Evolutionary conservation across 2,113 vertebrate genomes (phyloP), one percentile per base, ranked within the genome.

Genomic region (Alosa alosa): DNA sequence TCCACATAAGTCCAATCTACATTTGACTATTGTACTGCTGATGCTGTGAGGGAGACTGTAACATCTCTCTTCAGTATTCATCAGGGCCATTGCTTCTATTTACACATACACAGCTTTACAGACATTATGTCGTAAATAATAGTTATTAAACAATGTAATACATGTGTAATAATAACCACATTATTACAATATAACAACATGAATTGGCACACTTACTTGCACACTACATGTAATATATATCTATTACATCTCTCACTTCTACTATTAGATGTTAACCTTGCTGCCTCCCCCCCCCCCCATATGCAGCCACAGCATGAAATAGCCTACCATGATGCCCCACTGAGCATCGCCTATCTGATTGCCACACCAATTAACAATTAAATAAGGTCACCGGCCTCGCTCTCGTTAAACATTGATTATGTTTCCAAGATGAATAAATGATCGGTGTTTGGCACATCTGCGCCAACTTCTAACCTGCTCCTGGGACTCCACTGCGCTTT

Each of bases 391-490:
- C 89, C 92, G 88, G 90, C 87, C 87, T 90, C 89, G 87, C 90
- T 86, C 88, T 55, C 90, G 92, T 93, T 94, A 95, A 95, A 94
- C 94, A 91, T 94, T 94, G 90, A 95, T 92, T 92, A 84, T 89
- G 93, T 95, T 94, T 94, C 93, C 93, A 89, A 85, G 45, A 87
- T 90, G 90, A 96, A 97, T 95, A 92, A 95, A 94, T 94, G 92
- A 96, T 95, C 89, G 92, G 90, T 84, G 92, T 81, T 93, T 92
- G 90, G 92, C 57, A 86, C 89, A 90, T 92, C 92, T 60, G 78
- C 11, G 25, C 82, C 11, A 50, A 84, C 88, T 90, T 84, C 68
- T 10, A 86, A 81, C 55, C 17, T n/a, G 3, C 31, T 6, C 41
- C 49, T 44, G 81, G 1, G 8, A 87, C 86, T 72, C 64, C 25